Conservation (phyloP, 2,113 vertebrate genomes). For the Vicugna pacos region DNA sequence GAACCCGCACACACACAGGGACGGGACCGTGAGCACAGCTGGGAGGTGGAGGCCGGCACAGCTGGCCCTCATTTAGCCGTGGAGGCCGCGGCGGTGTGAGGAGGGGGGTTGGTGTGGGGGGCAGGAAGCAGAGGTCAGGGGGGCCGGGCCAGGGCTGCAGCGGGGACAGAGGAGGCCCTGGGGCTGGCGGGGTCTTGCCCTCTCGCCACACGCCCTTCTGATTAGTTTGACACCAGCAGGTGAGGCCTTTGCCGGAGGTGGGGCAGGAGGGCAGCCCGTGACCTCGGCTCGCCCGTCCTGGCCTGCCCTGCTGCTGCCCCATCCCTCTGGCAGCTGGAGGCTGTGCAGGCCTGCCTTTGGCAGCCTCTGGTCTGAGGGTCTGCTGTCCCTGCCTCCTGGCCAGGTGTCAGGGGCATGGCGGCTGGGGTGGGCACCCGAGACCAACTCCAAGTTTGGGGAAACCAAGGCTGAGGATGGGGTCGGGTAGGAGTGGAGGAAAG, state of each 20-base stretch:
- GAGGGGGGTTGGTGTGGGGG: constrained; percentile 39
- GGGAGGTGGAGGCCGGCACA: constrained; percentile 85
- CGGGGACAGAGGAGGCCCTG: constrained; percentile 79
- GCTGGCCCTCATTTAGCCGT: constrained; percentile 89
- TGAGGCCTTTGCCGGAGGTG: constrained; percentile 70
- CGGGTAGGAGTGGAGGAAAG: too few relatives aligned
- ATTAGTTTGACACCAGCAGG: constrained; percentile 87
- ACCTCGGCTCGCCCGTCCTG: not conserved
- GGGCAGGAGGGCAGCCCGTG: not conserved
- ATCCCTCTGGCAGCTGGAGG: not conserved
- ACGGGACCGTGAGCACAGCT: constrained; percentile 70
- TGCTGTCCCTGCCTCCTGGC: rapidly evolving
- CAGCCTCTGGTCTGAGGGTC: not conserved
- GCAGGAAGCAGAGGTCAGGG: constrained; percentile 82
- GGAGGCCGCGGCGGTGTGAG: constrained; percentile 83
- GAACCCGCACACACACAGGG: not conserved
- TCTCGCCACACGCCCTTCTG: constrained; percentile 75
- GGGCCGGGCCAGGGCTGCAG: constrained; percentile 82
- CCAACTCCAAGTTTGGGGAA: not conserved
- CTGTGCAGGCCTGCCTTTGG: not conserved
- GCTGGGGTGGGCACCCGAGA: not conserved
- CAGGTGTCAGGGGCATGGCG: not conserved
- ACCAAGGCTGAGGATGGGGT: not conserved
- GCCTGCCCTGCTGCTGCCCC: not conserved
- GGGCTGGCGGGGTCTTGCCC: constrained; percentile 72